phyloP scores from a whole-genome alignment of 2,113 vertebrate species.

The Trochalopteron elliotii region DNA sequence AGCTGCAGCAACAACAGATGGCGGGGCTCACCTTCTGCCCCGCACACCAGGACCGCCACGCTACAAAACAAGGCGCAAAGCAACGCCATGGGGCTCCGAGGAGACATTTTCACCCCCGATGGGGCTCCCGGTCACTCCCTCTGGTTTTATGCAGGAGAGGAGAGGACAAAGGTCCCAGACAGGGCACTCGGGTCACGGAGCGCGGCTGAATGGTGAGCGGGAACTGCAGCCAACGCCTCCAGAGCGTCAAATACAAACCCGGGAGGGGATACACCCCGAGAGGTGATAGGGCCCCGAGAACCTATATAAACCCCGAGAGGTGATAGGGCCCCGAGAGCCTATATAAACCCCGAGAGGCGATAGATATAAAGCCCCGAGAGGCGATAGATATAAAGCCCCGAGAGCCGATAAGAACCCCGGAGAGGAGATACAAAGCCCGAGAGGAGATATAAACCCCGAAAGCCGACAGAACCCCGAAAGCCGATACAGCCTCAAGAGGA shows the following conservation, averaged over 20 bases:
- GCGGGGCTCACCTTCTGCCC: conserved; percentile 15
- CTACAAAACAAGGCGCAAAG: not conserved
- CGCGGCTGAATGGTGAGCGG: not conserved
- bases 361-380: not conserved
- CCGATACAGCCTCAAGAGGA: no score
- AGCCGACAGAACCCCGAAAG: accelerated
- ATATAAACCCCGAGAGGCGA: no score
- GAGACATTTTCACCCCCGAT: not conserved
- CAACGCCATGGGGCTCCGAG: not conserved
- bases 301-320: no score
- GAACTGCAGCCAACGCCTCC: not conserved
- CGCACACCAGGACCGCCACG: not conserved
- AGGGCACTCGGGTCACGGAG: not conserved
- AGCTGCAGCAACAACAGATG: not conserved
- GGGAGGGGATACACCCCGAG: no score
- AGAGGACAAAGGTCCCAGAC: not conserved
- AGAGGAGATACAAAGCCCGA: not conserved
- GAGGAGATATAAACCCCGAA: no score
- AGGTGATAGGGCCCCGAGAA: accelerated
- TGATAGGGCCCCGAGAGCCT: no score
- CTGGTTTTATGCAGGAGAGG: not conserved
- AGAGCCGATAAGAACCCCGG: no score
- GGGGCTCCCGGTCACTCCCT: no score
- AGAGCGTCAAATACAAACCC: not conserved
- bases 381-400: not conserved